Percentiles rank a stretch among this genome's conserved stretches.
These are phyloP conservation scores for Columba livia DNA, from an alignment of 2,113 vertebrate species.

Conservation along the genomic window DNA sequence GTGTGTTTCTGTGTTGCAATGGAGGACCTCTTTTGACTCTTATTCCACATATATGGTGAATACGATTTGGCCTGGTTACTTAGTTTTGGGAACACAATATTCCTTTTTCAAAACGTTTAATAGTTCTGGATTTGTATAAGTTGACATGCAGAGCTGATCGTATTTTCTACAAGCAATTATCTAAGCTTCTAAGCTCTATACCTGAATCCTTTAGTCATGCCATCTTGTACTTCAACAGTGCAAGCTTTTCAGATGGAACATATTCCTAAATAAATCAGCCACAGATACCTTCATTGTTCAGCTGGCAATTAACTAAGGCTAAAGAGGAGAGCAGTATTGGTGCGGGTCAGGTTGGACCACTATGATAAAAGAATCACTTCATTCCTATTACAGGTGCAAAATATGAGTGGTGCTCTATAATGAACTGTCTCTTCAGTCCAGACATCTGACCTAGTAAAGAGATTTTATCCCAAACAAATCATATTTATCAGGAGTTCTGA, in stretches of 20 bases:
- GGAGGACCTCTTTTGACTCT: neutral
- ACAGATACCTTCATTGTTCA: neutral
- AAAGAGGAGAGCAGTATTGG: neutral
- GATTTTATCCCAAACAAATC: slow-evolving; percentile 39
- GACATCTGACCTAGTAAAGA: slow-evolving; percentile 29
- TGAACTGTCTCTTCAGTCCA: slow-evolving; percentile 37
- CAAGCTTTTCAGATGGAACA: neutral
- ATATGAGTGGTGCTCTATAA: slow-evolving; percentile 5
- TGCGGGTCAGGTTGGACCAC: neutral
- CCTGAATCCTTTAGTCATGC: neutral
- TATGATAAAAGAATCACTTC: neutral
- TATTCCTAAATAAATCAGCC: slow-evolving; percentile 32
- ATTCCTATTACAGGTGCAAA: slow-evolving; percentile 3
- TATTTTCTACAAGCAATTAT: slow-evolving; percentile 16
- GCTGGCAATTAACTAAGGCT: slow-evolving; percentile 12
- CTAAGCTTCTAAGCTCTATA: neutral
- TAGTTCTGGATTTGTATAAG: neutral
- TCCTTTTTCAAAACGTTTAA: neutral
- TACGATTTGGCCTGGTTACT: neutral
- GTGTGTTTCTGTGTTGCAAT: neutral
- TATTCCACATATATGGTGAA: neutral
- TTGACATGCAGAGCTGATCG: neutral
- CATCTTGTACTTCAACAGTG: neutral
- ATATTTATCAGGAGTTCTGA: slow-evolving; percentile 24
- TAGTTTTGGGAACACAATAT: neutral